These are phyloP conservation scores for Cygnus buccinator DNA, from an alignment of 2,113 vertebrate genomes.

Conservation along the genomic window DNA sequence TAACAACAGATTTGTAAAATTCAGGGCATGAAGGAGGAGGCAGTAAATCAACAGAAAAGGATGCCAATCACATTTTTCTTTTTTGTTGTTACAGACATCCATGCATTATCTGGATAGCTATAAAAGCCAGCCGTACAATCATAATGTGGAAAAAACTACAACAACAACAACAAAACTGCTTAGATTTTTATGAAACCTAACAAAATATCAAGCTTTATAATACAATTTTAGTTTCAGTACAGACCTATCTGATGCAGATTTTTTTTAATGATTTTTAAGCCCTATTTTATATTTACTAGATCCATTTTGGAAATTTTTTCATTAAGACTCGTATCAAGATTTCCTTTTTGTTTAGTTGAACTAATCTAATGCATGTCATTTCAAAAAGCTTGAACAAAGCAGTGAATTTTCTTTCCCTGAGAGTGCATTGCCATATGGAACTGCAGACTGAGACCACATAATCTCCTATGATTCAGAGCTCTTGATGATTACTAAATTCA, in stretches of 20 bases:
- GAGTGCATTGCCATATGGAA: not conserved
- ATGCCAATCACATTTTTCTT: slow-evolving; percentile 16
- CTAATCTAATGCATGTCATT: not conserved
- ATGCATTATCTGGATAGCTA: not conserved
- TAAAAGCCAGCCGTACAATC: not conserved
- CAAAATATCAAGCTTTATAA: not conserved
- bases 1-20: slow-evolving; percentile 26
- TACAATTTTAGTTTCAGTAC: not conserved
- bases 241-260: not conserved
- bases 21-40: not conserved
- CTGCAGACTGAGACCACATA: not conserved
- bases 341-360: not conserved
- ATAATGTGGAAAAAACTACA: not conserved
- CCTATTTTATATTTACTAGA: not conserved
- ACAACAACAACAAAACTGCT: not conserved
- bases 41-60: slow-evolving; percentile 43
- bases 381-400: not conserved
- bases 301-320: not conserved
- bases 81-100: not conserved
- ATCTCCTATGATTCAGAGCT: not conserved
- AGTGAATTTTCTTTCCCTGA: not conserved
- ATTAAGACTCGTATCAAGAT: not conserved
- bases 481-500: not conserved
- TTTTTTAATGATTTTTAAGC: not conserved
- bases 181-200: not conserved